Evolutionary conservation across 2,888 invertebrate genomes (phyloP).

Genomic region (Sisyra nigra): DNA sequence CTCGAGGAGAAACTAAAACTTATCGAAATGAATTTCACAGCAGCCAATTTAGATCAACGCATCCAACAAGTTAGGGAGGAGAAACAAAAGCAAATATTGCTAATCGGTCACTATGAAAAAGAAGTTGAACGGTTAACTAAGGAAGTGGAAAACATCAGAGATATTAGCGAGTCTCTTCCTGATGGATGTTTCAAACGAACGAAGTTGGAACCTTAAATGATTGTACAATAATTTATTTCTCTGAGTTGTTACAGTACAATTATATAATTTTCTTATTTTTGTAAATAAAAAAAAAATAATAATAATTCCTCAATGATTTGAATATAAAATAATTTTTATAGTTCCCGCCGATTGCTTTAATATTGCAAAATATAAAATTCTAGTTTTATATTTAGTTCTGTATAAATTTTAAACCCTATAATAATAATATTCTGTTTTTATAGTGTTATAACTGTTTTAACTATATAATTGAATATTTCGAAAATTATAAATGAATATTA

Average conservation of each 20-base stretch:
- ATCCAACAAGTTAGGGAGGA: conserved; percentile 58
- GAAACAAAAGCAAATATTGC: conserved; percentile 32
- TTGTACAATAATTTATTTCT: neutral
- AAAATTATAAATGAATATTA: too few species aligned
- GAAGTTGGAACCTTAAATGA: conserved; percentile 49
- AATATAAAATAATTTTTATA: too few species aligned
- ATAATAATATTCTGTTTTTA: too few species aligned
- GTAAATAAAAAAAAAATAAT: conserved; percentile 1
- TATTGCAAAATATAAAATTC: too few species aligned
- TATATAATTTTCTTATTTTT: neutral
- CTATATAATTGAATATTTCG: too few species aligned
- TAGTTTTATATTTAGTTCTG: too few species aligned
- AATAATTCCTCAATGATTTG: neutral
- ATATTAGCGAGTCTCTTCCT: conserved; percentile 67
- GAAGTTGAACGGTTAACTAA: conserved; percentile 50
- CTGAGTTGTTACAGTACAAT: too few species aligned
- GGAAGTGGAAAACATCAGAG: conserved; percentile 71
- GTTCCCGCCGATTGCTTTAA: conserved; percentile 2
- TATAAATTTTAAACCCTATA: too few species aligned
- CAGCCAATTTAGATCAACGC: conserved; percentile 59
- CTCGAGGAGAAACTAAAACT: conserved; percentile 43
- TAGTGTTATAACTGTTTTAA: too few species aligned
- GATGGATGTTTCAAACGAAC: conserved; percentile 62
- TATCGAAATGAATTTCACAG: conserved; percentile 53
- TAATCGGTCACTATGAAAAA: conserved; percentile 65